Percentiles rank a stretch among this genome's conserved stretches.
phyloP scores from a whole-genome alignment of 2,113 vertebrate genomes.

The Vimba vimba region DNA sequence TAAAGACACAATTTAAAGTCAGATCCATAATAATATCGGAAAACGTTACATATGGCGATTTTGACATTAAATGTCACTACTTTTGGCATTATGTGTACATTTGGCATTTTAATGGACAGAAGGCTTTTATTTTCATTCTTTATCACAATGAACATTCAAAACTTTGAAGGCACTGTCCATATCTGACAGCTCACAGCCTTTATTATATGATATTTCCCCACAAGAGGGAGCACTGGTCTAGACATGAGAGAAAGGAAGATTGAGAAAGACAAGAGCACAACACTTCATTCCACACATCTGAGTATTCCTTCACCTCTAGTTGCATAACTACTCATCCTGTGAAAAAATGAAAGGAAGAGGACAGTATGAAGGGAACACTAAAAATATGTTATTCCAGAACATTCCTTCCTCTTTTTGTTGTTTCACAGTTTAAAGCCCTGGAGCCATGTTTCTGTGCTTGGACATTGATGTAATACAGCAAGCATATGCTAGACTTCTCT shows the following conservation, averaged over 20 bases:
- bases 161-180: too few relatives aligned
- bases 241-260: constrained; percentile 9
- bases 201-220: neutral
- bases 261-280: constrained; percentile 23
- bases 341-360: constrained; percentile 17
- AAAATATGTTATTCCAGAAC: constrained; percentile 3
- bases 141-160: neutral
- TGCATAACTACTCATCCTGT: constrained; percentile 36
- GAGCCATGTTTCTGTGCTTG: neutral
- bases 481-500: constrained; percentile 13
- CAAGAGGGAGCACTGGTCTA: neutral
- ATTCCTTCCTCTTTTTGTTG: constrained; percentile 9
- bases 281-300: constrained; percentile 30
- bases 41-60: neutral
- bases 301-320: neutral
- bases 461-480: neutral
- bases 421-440: neutral
- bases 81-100: neutral
- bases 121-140: neutral
- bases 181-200: neutral
- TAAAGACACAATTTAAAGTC: constrained; percentile 6
- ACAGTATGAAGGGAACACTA: neutral
- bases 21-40: neutral
- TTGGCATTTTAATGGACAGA: neutral
- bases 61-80: neutral